These are phyloP conservation scores for Pseudococcus viburni DNA, from an alignment of 2,888 invertebrate genomes.

Conservation along the genomic window DNA sequence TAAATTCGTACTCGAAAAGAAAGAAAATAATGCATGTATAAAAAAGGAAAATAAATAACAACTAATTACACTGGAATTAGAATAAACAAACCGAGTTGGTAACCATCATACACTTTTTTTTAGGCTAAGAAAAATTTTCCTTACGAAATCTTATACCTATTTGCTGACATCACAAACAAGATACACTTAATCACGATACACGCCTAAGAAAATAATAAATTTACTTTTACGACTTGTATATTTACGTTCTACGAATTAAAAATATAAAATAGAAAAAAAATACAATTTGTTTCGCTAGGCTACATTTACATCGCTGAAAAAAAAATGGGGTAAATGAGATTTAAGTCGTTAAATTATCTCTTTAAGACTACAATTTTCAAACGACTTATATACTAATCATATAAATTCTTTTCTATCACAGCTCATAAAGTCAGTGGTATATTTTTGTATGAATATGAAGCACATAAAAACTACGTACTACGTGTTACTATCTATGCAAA, in stretches of 20 bases:
- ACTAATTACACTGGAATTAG: conserved; percentile 41
- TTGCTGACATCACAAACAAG: conserved; percentile 47
- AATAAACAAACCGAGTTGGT: conserved; percentile 62
- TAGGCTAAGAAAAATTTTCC: conserved; percentile 24
- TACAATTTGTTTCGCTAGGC: conserved; percentile 28
- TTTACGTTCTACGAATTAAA: conserved; percentile 50
- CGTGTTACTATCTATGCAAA: neutral
- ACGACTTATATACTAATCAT: conserved; percentile 57
- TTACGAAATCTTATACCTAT: conserved; percentile 46
- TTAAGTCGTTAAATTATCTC: conserved; percentile 54
- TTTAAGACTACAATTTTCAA: conserved; percentile 55
- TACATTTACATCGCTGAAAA: conserved; percentile 43
- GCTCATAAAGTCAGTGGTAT: conserved; percentile 63
- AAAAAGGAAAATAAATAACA: conserved; percentile 44
- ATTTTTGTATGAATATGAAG: neutral
- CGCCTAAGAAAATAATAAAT: conserved; percentile 39
- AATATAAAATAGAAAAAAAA: conserved; percentile 39
- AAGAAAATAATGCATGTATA: conserved; percentile 25
- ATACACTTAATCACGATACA: conserved; percentile 27
- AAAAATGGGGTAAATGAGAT: conserved; percentile 35
- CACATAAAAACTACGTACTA: neutral
- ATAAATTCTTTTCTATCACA: conserved; percentile 63
- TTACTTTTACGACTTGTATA: conserved; percentile 30
- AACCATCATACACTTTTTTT: conserved; percentile 54
- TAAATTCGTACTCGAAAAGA: neutral